These are phyloP conservation scores for Anoura caudifer DNA, from an alignment of 2,113 vertebrate genomes.

Conservation along the genomic window DNA sequence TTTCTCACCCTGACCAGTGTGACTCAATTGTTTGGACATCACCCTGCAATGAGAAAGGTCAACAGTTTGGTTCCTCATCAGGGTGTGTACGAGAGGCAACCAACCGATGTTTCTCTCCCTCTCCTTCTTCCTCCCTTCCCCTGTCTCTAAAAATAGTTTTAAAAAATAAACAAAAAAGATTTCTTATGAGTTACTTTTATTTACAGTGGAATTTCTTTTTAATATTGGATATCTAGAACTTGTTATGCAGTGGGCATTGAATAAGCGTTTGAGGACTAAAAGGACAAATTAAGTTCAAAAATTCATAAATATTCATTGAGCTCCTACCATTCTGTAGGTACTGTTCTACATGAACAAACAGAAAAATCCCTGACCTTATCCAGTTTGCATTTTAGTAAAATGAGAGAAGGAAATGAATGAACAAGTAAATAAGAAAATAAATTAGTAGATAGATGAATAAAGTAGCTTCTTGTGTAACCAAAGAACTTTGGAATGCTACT, in stretches of 20 bases:
- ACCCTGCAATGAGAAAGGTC: too few species aligned
- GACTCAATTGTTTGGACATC: too few species aligned
- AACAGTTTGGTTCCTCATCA: too few species aligned
- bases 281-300: neutral
- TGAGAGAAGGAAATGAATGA: neutral
- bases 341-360: neutral
- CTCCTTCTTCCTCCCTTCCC: too few species aligned
- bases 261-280: neutral
- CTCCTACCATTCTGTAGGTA: neutral
- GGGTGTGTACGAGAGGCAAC: too few species aligned
- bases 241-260: neutral
- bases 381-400: constrained; percentile 1
- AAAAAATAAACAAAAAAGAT: neutral
- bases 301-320: neutral
- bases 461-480: neutral
- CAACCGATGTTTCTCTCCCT: too few species aligned
- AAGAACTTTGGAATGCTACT: neutral
- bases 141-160: too few species aligned
- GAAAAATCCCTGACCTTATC: neutral
- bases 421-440: neutral
- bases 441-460: neutral
- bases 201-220: neutral
- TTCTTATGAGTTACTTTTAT: neutral
- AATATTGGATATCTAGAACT: neutral
- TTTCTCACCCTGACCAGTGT: neutral